phyloP scores from a whole-genome alignment of 2,113 vertebrate species.

The Lampris megalopsis region DNA sequence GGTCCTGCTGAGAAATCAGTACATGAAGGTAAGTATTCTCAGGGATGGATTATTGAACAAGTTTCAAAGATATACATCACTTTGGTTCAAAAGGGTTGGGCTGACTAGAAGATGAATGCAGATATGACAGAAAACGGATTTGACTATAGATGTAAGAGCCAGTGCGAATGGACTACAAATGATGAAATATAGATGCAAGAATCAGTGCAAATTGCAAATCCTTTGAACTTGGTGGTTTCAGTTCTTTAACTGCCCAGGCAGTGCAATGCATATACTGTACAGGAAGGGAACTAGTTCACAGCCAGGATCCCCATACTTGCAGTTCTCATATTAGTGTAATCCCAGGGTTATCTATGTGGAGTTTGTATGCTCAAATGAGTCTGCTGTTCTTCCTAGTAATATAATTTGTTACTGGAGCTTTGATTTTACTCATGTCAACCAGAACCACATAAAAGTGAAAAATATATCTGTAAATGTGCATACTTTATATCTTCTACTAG shows the following conservation, averaged over 20 bases:
- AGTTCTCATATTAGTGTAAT: conserved; percentile 54
- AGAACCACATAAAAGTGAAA: too few relatives aligned
- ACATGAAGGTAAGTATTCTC: not conserved
- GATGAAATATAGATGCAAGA: conserved; percentile 13
- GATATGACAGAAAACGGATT: conserved; percentile 3
- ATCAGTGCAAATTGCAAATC: conserved; percentile 10
- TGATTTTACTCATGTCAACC: too few relatives aligned
- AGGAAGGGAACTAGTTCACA: conserved; percentile 43
- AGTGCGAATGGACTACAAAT: conserved; percentile 19
- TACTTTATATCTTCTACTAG: too few relatives aligned
- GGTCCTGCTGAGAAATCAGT: not conserved
- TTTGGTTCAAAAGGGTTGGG: not conserved
- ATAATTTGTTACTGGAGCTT: too few relatives aligned
- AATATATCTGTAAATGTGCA: too few relatives aligned
- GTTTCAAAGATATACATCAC: not conserved
- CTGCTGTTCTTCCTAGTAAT: not conserved
- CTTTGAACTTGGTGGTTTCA: conserved; percentile 7
- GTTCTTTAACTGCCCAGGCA: conserved; percentile 23
- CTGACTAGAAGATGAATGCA: conserved; percentile 14
- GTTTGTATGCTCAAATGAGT: not conserved
- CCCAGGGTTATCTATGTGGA: conserved; percentile 9
- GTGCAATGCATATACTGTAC: conserved; percentile 13
- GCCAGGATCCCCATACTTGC: conserved; percentile 6
- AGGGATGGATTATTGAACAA: not conserved
- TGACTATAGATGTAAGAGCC: conserved; percentile 23